These are phyloP conservation scores for Dermolepida albohirtum DNA, from an alignment of 2,888 invertebrate genomes.

Conservation along the genomic window DNA sequence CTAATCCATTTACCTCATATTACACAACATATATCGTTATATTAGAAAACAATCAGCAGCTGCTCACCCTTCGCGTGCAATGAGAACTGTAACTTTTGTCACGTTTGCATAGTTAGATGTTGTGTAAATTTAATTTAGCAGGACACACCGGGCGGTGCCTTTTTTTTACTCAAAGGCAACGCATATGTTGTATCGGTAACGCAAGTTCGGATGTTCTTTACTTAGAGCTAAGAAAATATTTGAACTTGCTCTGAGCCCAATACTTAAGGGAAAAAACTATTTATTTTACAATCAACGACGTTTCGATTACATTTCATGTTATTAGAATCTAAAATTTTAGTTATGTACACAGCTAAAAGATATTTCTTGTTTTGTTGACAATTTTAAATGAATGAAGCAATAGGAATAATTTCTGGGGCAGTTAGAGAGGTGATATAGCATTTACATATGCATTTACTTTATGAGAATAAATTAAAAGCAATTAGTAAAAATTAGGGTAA, in stretches of 20 bases:
- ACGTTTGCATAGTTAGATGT: conserved; percentile 13
- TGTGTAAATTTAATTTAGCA: conserved; percentile 27
- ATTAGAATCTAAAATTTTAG: neutral
- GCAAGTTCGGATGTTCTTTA: conserved; percentile 8
- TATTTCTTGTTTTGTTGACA: neutral
- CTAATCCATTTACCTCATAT: too few species aligned
- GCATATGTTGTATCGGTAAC: conserved; percentile 28
- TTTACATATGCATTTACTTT: too few species aligned
- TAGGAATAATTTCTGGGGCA: too few species aligned
- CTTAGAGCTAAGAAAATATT: conserved; percentile 21
- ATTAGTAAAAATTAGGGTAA: too few species aligned
- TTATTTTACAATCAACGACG: conserved; percentile 16
- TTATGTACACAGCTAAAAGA: conserved; percentile 4
- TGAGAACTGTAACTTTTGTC: conserved; percentile 1
- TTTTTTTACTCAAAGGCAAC: conserved; percentile 22
- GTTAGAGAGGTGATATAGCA: too few species aligned
- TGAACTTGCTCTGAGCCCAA: conserved; percentile 20
- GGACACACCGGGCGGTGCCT: conserved; percentile 12
- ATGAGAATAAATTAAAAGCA: too few species aligned
- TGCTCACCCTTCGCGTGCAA: neutral
- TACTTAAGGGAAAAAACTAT: conserved; percentile 3
- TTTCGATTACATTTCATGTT: conserved; percentile 16
- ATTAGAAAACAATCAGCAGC: neutral
- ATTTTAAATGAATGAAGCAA: neutral
- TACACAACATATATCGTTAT: too few species aligned